Conservation (phyloP, 2,113 vertebrate genomes). For the Jaculus jaculus region DNA sequence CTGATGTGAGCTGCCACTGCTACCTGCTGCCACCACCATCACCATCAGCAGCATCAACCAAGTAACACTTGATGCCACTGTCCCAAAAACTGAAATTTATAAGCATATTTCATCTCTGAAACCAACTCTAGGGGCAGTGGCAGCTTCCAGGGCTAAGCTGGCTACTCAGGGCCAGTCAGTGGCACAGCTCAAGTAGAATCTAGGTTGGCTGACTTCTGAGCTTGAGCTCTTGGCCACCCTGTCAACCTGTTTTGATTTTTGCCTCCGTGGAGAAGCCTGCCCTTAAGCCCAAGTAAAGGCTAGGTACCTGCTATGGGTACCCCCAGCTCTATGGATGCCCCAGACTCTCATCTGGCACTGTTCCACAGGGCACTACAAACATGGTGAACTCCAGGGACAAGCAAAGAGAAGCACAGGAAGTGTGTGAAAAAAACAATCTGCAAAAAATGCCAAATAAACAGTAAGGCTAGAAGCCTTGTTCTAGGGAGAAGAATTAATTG, state of each 20-base stretch:
- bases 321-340: neutral
- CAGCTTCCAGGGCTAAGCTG: neutral
- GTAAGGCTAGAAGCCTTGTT: neutral
- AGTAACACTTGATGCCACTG: neutral
- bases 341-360: neutral
- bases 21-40: rapidly evolving
- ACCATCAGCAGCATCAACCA: neutral
- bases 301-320: neutral
- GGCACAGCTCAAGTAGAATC: neutral
- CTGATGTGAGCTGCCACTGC: rapidly evolving
- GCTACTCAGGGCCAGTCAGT: neutral
- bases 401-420: neutral
- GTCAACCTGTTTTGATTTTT: neutral
- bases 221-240: neutral
- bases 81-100: neutral
- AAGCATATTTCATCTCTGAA: neutral
- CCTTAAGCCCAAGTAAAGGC: neutral
- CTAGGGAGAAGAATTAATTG: conserved; percentile 13
- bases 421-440: neutral
- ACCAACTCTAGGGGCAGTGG: neutral
- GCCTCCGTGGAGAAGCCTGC: neutral
- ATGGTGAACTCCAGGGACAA: rapidly evolving
- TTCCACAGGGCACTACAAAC: neutral
- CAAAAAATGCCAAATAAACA: neutral
- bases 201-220: neutral